These are phyloP conservation scores for Orthonyx spaldingii DNA, from an alignment of 2,113 vertebrate species.

Conservation along the genomic window DNA sequence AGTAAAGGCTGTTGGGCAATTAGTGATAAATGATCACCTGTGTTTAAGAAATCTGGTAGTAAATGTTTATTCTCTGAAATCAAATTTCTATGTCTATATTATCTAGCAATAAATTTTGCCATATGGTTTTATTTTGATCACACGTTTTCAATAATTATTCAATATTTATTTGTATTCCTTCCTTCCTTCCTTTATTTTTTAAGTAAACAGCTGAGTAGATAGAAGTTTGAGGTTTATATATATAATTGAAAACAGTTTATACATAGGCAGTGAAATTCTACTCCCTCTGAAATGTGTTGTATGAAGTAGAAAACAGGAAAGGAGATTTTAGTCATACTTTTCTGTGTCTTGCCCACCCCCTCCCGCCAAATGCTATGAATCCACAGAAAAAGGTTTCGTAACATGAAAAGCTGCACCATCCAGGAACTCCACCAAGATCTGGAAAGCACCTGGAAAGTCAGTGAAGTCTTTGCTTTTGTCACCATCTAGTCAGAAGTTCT, in stretches of 20 bases:
- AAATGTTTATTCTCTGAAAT: neutral
- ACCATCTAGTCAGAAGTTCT: neutral
- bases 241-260: neutral
- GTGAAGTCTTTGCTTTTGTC: neutral
- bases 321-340: neutral
- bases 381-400: neutral
- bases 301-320: neutral
- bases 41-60: neutral
- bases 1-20: neutral
- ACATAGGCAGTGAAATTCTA: neutral
- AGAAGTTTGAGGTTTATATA: neutral
- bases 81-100: neutral
- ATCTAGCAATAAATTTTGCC: neutral
- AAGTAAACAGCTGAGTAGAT: neutral
- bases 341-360: fast-evolving
- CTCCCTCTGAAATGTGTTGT: neutral
- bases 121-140: neutral
- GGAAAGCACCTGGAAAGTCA: neutral
- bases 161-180: neutral
- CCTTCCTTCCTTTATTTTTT: neutral
- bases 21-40: neutral
- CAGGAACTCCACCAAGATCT: neutral
- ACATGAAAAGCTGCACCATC: fast-evolving
- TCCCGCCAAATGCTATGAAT: neutral
- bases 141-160: neutral